phyloP scores from a whole-genome alignment of 1,140 invertebrate species.

The Metopolophium dirhodum region DNA sequence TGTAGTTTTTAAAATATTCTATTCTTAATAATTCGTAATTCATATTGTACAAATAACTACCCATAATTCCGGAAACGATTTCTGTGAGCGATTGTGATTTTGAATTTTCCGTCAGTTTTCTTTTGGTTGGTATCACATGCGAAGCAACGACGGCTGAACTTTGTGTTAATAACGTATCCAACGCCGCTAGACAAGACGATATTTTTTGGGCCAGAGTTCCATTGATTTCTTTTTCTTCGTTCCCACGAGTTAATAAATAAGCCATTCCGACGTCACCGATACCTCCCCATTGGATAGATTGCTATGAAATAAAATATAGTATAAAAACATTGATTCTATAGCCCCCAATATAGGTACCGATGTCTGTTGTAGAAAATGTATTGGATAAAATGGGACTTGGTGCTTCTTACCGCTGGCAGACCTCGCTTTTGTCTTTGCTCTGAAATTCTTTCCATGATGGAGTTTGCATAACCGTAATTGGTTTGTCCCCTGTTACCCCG shows the following conservation, averaged over 20 bases:
- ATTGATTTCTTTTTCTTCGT: constrained; percentile 53
- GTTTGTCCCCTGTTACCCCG: constrained; percentile 60
- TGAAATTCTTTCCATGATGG: constrained; percentile 60
- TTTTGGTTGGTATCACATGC: constrained; percentile 51
- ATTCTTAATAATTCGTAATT: no score
- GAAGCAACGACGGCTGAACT: constrained; percentile 40
- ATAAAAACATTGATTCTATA: background rate
- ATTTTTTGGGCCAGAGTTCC: constrained; percentile 55
- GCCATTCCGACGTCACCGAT: constrained; percentile 58
- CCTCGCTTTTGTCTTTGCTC: constrained; percentile 58
- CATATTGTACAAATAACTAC: background rate
- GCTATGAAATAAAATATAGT: background rate
- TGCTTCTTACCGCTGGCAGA: constrained; percentile 56
- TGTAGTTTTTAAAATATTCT: no score
- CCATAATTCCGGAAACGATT: constrained; percentile 44
- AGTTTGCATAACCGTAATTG: constrained; percentile 60
- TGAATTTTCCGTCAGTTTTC: background rate
- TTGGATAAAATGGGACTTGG: no score
- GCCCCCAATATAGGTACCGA: background rate
- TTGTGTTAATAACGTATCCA: constrained; percentile 42
- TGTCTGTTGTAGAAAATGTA: background rate
- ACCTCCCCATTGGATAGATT: constrained; percentile 58
- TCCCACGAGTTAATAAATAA: constrained; percentile 29
- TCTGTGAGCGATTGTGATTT: constrained; percentile 35
- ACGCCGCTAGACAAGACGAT: constrained; percentile 31